Percentiles rank a stretch among this genome's conserved stretches.
Conservation (phyloP, 1,140 invertebrate genomes). For the Bombus terrestris region DNA sequence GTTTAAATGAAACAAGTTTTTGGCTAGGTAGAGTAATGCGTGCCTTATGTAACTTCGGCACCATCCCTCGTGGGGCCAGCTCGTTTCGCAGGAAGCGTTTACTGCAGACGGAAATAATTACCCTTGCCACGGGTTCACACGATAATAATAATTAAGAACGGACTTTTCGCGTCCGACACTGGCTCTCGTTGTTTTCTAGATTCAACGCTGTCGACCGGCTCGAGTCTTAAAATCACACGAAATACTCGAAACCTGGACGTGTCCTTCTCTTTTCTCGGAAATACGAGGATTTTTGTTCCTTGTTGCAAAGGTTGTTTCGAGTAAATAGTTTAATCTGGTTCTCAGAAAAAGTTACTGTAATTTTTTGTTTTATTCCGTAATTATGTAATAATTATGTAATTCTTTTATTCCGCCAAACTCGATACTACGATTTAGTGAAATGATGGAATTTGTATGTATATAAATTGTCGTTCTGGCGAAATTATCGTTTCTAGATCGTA, state of each 20-base stretch:
- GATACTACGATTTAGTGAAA: not conserved
- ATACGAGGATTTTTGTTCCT: not conserved
- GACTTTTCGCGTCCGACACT: conserved; percentile 63
- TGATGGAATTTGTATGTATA: not conserved
- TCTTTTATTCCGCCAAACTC: not conserved
- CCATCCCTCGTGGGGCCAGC: conserved; percentile 40
- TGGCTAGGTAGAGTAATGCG: conserved; percentile 58
- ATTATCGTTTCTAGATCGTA: not conserved
- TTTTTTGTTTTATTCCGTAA: too few species aligned
- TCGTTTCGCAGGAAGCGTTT: conserved; percentile 69
- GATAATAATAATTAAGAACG: conserved; percentile 80
- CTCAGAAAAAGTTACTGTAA: too few species aligned
- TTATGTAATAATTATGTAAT: too few species aligned
- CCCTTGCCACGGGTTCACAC: conserved; percentile 74
- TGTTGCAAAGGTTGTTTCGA: not conserved
- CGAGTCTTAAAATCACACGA: not conserved
- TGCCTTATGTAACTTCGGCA: conserved; percentile 66
- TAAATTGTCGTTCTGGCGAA: not conserved
- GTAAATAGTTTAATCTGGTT: not conserved
- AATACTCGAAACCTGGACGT: not conserved
- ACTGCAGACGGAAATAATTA: conserved; percentile 80
- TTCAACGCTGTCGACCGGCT: not conserved
- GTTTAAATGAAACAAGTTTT: conserved; percentile 79
- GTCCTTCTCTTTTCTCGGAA: not conserved
- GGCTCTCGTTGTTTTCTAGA: not conserved